Percentiles rank a stretch among this genome's conserved stretches.
phyloP scores from a whole-genome alignment of 2,888 invertebrate species.

The Erynnis tages region DNA sequence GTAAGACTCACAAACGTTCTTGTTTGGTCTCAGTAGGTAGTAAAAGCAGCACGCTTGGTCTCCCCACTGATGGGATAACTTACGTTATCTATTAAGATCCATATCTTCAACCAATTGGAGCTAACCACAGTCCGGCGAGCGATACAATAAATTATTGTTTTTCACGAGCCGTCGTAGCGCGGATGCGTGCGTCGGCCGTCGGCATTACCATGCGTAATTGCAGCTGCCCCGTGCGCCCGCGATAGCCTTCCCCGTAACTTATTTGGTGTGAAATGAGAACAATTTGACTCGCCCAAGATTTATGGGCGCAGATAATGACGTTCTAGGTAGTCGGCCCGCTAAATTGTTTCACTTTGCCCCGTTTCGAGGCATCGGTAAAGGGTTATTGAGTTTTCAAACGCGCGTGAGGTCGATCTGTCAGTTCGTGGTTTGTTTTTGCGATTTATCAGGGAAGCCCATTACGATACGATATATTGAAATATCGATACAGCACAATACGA shows the following conservation, averaged over 20 bases:
- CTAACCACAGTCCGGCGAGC: slow-evolving; percentile 36
- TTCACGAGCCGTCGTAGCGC: slow-evolving; percentile 32
- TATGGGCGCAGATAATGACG: slow-evolving; percentile 60
- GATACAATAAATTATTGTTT: slow-evolving; percentile 46
- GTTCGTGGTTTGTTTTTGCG: slow-evolving; percentile 21
- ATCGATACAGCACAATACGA: no score
- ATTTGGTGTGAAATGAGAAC: slow-evolving; percentile 76
- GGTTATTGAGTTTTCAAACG: slow-evolving; percentile 29
- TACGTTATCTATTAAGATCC: no score
- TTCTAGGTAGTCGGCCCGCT: slow-evolving; percentile 41
- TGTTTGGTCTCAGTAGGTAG: no score
- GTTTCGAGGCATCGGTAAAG: slow-evolving; percentile 25
- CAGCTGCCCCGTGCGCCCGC: slow-evolving; percentile 43
- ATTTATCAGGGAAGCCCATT: no score
- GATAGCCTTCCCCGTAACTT: slow-evolving; percentile 55
- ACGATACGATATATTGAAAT: no score
- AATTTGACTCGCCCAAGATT: slow-evolving; percentile 67
- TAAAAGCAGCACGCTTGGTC: no score
- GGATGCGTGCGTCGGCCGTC: slow-evolving; percentile 38
- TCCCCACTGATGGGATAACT: no score
- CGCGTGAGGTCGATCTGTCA: slow-evolving; percentile 25
- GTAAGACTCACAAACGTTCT: no score
- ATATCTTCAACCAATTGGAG: slow-evolving; percentile 34
- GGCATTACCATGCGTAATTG: slow-evolving; percentile 62
- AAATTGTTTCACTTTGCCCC: slow-evolving; percentile 41